phyloP scores from a whole-genome alignment of 1,140 invertebrate species.

The Aplysia californica region DNA sequence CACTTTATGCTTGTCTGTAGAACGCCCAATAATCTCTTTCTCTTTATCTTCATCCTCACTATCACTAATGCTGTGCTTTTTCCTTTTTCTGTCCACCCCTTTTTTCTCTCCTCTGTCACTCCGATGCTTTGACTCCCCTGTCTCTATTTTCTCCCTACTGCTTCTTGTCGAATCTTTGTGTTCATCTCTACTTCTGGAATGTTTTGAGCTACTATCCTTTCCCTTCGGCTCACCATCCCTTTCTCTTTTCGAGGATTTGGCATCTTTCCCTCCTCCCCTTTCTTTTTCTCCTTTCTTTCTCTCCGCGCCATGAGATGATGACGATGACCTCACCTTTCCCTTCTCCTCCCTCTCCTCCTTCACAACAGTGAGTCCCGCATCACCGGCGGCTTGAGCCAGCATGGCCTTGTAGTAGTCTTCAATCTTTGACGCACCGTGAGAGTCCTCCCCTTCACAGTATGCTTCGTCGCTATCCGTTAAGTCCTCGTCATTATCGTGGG shows the following conservation, averaged over 20 bases:
- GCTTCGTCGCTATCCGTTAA: constrained; percentile 2
- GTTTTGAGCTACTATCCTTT: no score
- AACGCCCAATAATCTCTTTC: neutral
- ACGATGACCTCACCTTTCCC: no score
- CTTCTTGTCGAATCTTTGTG: neutral
- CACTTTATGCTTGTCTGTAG: neutral
- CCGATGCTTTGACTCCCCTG: neutral
- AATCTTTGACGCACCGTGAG: neutral
- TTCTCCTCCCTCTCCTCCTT: neutral
- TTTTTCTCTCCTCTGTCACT: neutral
- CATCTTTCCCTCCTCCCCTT: neutral
- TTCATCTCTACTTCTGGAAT: neutral
- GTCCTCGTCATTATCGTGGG: neutral
- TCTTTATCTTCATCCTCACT: neutral
- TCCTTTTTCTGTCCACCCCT: constrained; percentile 4
- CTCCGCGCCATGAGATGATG: neutral
- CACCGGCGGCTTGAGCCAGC: neutral
- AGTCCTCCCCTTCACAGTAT: neutral
- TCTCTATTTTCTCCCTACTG: neutral
- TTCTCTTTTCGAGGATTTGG: neutral
- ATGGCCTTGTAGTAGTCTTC: constrained; percentile 5
- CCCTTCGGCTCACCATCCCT: neutral
- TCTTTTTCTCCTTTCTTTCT: neutral
- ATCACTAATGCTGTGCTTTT: constrained; percentile 2
- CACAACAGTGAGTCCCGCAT: neutral